Base-by-base conservation (phyloP, 1,140 invertebrate genomes). In the Laupala kohalensis region DNA sequence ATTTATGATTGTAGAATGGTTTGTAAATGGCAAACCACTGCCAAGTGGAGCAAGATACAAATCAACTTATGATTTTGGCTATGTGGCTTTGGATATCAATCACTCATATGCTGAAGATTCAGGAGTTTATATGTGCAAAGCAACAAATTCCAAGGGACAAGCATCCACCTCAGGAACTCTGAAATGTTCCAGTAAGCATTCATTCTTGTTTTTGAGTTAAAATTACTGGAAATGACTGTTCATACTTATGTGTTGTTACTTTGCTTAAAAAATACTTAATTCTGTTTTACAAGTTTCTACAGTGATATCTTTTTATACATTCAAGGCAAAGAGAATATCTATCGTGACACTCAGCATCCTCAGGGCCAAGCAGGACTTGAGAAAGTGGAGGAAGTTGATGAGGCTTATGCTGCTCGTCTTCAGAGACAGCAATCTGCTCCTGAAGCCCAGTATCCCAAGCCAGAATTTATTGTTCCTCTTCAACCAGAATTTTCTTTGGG, bases 71-170 rank as follows among this genome's bases (percentile, higher is more conserved):
- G 93, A 96, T 77, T 96, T 96, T 81, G 94, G 93, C 26, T 93
- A 92, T 73, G 89, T 95, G 0, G 86, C 92, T 29, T 80, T 96
- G 74, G 94, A 96, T 78, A 86, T 95, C 69, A 89, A 82, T 69
- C 90, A 90, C 75, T 85, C 88, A 0, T 94, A 94, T 77, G 87
- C 91, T 75, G 91, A 95, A 84, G 93, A 96, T 82, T 94, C 92
- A 71, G 94, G 93, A 30, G 86, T 96, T 65, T 94, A 97, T 75
- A 95, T 91, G 63, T 95, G 94, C 75, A 92, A 91, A 81, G 96
- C 95, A 25, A 96, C 90, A 2, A 98, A 97, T 78, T 91, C 85
- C 71, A 94, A 93, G 78, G 93, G 94, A 27, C 89, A 89, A 3
- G 92, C 92, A n/a, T 89, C 91, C 71, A 95, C 93, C 15, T 92